Conservation (phyloP, 1,140 invertebrate species). For the Batillaria attramentaria region DNA sequence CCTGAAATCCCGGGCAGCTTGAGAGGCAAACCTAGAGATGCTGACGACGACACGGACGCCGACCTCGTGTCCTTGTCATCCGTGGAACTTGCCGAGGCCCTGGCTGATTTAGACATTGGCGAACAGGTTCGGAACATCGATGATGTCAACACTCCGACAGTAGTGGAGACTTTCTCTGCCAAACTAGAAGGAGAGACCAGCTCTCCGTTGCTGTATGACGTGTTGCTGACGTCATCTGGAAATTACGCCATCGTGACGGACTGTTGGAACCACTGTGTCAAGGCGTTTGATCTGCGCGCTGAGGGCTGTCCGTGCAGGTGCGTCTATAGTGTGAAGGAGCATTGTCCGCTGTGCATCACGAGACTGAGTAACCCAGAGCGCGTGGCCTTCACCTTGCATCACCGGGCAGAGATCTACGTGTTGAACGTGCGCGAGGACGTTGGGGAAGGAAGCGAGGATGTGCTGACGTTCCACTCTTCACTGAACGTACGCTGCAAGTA, state of each 20-base stretch:
- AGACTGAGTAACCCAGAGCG: slow-evolving; percentile 15
- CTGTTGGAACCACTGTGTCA: slow-evolving; percentile 26
- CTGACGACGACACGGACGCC: neutral
- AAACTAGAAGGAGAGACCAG: slow-evolving; percentile 4
- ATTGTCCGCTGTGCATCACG: slow-evolving; percentile 17
- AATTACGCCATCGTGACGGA: slow-evolving; percentile 19
- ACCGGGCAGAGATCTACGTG: neutral
- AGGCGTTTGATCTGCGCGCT: slow-evolving; percentile 18
- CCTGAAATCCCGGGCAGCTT: too few relatives aligned
- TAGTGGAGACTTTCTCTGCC: slow-evolving; percentile 13
- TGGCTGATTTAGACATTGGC: neutral
- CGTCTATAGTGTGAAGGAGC: neutral
- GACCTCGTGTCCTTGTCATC: neutral
- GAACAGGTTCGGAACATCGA: neutral
- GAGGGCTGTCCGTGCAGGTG: slow-evolving; percentile 2
- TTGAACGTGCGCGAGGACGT: neutral
- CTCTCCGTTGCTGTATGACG: slow-evolving; percentile 24
- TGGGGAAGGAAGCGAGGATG: neutral
- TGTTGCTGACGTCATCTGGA: neutral
- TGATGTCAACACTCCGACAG: neutral
- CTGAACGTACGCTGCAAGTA: neutral
- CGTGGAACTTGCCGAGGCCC: neutral
- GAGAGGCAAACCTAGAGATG: too few relatives aligned
- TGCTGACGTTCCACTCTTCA: slow-evolving; percentile 8
- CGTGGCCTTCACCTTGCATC: slow-evolving; percentile 11